phyloP scores from a whole-genome alignment of 2,888 invertebrate genomes.

The Agrochola macilenta region DNA sequence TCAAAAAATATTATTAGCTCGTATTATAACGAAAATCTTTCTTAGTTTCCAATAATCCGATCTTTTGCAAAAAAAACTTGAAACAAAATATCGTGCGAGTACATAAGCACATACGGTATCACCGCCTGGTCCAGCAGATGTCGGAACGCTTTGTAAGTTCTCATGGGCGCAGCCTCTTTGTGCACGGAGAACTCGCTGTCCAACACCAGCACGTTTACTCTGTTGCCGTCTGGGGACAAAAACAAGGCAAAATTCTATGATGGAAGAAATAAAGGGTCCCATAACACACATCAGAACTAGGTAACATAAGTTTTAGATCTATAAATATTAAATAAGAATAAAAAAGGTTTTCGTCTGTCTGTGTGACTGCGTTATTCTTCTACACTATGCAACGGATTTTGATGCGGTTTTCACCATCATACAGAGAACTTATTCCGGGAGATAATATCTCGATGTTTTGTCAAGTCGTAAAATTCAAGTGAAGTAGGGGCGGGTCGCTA shows the following conservation, averaged over 20 bases:
- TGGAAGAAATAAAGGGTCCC: not conserved
- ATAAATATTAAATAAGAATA: not conserved
- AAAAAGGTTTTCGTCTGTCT: not conserved
- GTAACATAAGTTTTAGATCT: not conserved
- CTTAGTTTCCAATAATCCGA: not conserved
- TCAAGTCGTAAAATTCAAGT: too few relatives aligned
- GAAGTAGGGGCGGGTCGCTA: too few relatives aligned
- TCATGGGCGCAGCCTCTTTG: conserved; percentile 71
- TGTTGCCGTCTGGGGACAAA: conserved; percentile 76
- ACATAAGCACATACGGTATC: conserved; percentile 69
- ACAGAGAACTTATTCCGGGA: not conserved
- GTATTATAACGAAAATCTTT: not conserved
- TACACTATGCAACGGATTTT: too few relatives aligned
- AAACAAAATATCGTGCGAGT: not conserved
- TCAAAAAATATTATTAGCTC: not conserved
- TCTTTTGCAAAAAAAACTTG: not conserved
- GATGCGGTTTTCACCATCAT: too few relatives aligned
- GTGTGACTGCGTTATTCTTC: not conserved
- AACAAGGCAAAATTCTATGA: not conserved
- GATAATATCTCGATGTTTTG: too few relatives aligned
- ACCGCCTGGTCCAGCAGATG: conserved; percentile 77
- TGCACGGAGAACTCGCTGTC: conserved; percentile 76
- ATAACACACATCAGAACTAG: too few relatives aligned
- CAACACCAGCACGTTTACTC: conserved; percentile 76
- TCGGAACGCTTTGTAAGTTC: conserved; percentile 77